phyloP scores from a whole-genome alignment of 2,113 vertebrate species.

The Ovibos moschatus region DNA sequence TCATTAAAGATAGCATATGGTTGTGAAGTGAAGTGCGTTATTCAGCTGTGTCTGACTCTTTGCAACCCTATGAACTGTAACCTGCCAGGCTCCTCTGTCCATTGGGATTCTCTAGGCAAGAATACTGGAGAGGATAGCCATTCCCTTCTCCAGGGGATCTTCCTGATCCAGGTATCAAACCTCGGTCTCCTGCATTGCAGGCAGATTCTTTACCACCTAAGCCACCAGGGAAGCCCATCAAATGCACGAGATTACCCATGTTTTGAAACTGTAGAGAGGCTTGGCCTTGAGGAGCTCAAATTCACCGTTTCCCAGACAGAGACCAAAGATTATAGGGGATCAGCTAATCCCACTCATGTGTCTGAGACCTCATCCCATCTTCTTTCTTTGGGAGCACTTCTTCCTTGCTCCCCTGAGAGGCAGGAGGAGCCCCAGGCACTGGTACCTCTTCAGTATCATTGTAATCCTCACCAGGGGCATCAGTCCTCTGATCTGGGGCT shows the following conservation, averaged over 20 bases:
- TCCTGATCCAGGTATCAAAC: background rate
- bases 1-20: background rate
- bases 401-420: accelerated
- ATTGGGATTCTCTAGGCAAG: background rate
- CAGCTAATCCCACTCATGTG: background rate
- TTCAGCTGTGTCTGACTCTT: background rate
- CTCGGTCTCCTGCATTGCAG: background rate
- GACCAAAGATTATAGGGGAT: background rate
- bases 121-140: background rate
- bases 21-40: background rate
- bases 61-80: background rate
- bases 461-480: background rate
- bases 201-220: background rate
- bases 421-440: background rate
- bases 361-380: background rate
- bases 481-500: background rate
- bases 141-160: background rate
- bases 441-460: background rate
- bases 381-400: background rate
- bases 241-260: background rate
- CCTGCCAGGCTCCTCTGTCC: background rate
- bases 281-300: background rate
- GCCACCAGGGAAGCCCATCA: background rate
- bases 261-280: background rate
- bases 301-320: background rate